phyloP scores from a whole-genome alignment of 2,113 vertebrate species.

The Bubo blakistoni region DNA sequence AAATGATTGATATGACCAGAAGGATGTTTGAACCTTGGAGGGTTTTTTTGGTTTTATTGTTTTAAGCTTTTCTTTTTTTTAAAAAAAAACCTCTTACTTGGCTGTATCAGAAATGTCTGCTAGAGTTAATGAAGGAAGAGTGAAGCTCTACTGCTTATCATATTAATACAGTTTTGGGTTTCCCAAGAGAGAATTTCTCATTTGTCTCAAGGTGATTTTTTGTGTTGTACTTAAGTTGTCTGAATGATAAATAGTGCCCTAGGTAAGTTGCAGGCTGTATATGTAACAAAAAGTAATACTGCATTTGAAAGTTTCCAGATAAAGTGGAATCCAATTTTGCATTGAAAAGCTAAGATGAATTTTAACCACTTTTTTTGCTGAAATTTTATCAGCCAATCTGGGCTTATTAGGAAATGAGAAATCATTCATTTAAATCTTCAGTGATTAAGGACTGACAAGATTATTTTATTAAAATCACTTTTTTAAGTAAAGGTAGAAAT shows the following conservation, averaged over 20 bases:
- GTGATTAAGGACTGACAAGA: background rate
- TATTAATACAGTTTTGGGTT: conserved; percentile 72
- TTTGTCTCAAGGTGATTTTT: conserved; percentile 74
- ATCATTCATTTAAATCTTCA: background rate
- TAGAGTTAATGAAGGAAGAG: conserved; percentile 69
- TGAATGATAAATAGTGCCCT: conserved; percentile 75
- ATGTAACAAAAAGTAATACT: conserved; percentile 65
- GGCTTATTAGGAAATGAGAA: conserved; percentile 35
- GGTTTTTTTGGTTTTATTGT: background rate
- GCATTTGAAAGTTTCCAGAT: conserved; percentile 71
- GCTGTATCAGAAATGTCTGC: conserved; percentile 52
- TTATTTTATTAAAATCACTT: background rate
- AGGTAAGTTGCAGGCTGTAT: conserved; percentile 61
- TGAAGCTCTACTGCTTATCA: conserved; percentile 63
- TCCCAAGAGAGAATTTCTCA: conserved; percentile 65
- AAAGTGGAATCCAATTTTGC: conserved; percentile 72
- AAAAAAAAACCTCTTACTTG: background rate
- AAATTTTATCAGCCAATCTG: conserved; percentile 54
- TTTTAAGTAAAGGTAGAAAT: background rate
- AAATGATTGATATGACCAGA: conserved; percentile 62
- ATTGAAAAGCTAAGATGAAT: conserved; percentile 62
- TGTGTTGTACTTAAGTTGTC: conserved; percentile 71
- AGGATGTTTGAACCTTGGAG: conserved; percentile 40
- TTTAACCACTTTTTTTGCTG: conserved; percentile 63
- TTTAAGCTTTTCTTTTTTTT: background rate